These are phyloP conservation scores for Carterocephalus palaemon DNA, from an alignment of 2,888 invertebrate species.

Conservation along the genomic window DNA sequence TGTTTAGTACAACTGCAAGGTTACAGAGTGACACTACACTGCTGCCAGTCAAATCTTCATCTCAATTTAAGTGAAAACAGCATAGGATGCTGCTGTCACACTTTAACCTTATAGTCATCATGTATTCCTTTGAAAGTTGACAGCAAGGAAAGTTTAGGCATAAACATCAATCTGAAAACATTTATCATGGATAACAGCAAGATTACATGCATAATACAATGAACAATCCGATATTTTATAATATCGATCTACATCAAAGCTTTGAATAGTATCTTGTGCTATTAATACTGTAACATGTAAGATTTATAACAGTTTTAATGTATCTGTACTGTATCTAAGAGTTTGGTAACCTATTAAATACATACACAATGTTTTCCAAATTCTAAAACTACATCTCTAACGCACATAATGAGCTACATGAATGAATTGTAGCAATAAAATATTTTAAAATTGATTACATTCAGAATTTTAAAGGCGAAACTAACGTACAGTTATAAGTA, in stretches of 20 bases:
- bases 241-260: constrained; percentile 40
- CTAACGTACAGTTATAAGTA: constrained; percentile 55
- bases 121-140: constrained; percentile 44
- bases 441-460: constrained; percentile 40
- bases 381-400: constrained; percentile 65
- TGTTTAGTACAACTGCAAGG: constrained; percentile 47
- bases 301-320: constrained; percentile 28
- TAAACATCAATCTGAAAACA: constrained; percentile 41
- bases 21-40: constrained; percentile 56
- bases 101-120: constrained; percentile 47
- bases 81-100: constrained; percentile 69
- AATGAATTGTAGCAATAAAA: constrained; percentile 75
- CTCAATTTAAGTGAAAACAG: constrained; percentile 64
- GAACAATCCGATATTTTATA: constrained; percentile 38
- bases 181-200: constrained; percentile 40
- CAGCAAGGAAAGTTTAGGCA: constrained; percentile 37
- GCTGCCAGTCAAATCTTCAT: constrained; percentile 64
- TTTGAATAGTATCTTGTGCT: constrained; percentile 42
- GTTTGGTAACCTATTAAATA: constrained; percentile 58
- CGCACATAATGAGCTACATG: constrained; percentile 53
- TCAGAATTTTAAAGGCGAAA: constrained; percentile 57
- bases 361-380: constrained; percentile 48
- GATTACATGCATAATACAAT: constrained; percentile 40
- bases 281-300: constrained; percentile 36
- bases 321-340: constrained; percentile 48